Conservation (phyloP, 2,113 vertebrate species). For the Lagopus leucura region DNA sequence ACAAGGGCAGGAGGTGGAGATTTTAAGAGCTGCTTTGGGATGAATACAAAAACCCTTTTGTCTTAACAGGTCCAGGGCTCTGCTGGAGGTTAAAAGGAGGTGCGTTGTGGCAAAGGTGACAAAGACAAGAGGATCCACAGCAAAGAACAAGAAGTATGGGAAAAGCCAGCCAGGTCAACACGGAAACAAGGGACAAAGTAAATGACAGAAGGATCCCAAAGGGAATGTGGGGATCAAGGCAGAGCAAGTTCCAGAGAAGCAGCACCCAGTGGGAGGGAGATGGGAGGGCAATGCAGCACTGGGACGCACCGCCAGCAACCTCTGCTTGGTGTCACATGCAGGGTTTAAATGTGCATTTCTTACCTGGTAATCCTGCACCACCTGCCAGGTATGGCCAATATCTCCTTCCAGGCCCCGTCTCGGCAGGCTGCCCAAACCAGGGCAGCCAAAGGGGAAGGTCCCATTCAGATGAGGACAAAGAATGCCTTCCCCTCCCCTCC, state of each 20-base stretch:
- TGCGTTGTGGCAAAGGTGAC: not conserved
- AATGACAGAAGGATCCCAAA: not conserved
- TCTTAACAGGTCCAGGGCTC: not conserved
- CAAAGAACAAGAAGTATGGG: not conserved
- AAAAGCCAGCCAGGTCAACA: not conserved
- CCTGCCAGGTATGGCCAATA: not conserved
- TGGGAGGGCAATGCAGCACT: not conserved
- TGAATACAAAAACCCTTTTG: not conserved
- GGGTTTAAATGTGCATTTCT: too few relatives aligned
- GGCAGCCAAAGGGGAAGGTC: not conserved
- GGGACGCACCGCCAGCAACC: not conserved
- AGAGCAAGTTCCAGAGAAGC: not conserved
- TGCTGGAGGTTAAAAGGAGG: not conserved
- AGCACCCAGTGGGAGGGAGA: not conserved
- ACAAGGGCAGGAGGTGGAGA: not conserved
- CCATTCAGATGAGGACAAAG: not conserved
- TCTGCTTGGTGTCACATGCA: too few relatives aligned
- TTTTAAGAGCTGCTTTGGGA: not conserved
- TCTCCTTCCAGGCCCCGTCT: not conserved
- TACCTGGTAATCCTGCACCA: not conserved
- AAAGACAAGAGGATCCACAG: not conserved
- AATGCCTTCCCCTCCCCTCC: not conserved
- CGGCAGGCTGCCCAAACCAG: not conserved
- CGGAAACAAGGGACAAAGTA: rapidly evolving
- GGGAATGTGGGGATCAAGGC: not conserved